phyloP scores from a whole-genome alignment of 2,113 vertebrate species.

The Pluvialis apricaria region DNA sequence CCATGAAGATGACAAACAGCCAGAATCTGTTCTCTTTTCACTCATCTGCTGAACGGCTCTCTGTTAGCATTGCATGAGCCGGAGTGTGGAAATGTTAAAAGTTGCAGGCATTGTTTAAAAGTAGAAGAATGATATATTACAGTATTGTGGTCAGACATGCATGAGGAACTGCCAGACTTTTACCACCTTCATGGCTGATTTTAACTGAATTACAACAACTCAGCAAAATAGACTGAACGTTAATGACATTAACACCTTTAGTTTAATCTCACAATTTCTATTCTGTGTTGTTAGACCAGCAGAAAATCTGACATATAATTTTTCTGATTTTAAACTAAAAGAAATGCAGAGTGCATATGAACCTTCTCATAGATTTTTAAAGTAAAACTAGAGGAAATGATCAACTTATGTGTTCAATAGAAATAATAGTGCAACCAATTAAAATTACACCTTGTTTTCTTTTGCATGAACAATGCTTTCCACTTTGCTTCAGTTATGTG shows the following conservation, averaged over 20 bases:
- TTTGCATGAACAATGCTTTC: not conserved
- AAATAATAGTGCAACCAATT: not conserved
- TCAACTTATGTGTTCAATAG: not conserved
- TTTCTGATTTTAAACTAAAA: not conserved
- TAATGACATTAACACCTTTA: not conserved
- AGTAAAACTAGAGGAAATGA: not conserved
- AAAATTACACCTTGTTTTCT: not conserved
- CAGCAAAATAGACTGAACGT: not conserved
- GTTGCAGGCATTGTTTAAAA: not conserved
- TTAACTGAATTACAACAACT: not conserved
- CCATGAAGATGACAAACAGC: conserved; percentile 40
- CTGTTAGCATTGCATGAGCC: conserved; percentile 1
- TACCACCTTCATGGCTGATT: conserved; percentile 8
- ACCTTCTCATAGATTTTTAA: not conserved
- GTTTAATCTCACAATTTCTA: not conserved
- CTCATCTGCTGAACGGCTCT: not conserved
- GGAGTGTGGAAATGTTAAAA: conserved; percentile 26
- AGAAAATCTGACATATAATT: not conserved
- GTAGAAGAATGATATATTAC: conserved; percentile 2
- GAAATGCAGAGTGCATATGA: not conserved
- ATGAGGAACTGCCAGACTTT: not conserved
- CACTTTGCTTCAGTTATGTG: not conserved
- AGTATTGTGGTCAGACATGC: not conserved
- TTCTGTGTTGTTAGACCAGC: not conserved
- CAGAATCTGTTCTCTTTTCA: conserved; percentile 53